Percentiles rank a stretch among this genome's conserved stretches.
phyloP scores from a whole-genome alignment of 1,140 invertebrate genomes.

The Thaumetopoea pityocampa region DNA sequence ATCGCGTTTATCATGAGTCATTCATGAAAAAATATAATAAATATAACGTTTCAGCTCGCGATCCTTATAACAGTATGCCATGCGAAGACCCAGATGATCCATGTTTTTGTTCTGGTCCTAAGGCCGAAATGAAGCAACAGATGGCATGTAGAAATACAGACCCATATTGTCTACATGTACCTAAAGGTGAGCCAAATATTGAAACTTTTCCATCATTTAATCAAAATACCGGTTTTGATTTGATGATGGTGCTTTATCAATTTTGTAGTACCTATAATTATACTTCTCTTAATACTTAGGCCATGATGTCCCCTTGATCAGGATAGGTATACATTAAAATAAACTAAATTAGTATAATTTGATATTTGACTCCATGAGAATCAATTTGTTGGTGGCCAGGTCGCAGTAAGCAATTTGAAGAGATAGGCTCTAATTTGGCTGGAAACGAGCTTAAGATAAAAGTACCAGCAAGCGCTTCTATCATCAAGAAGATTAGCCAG shows the following conservation, averaged over 20 bases:
- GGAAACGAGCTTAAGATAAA: conserved; percentile 67
- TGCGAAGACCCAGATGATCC: conserved; percentile 58
- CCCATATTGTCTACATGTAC: conserved; percentile 62
- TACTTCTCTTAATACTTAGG: no score
- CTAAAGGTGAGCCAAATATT: conserved; percentile 54
- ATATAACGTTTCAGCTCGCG: conserved; percentile 37
- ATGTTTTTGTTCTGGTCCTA: conserved; percentile 60
- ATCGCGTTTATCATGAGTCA: neutral
- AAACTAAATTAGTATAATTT: no score
- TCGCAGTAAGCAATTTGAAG: conserved; percentile 63
- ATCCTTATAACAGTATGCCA: conserved; percentile 57
- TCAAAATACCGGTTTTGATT: neutral
- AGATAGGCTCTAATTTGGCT: conserved; percentile 55
- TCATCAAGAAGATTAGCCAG: conserved; percentile 69
- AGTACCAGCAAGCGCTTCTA: conserved; percentile 51
- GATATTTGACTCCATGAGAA: conserved; percentile 30
- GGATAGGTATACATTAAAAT: no score
- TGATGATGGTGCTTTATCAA: no score
- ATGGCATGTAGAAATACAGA: conserved; percentile 61
- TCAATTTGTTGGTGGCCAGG: conserved; percentile 62
- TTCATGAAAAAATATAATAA: neutral
- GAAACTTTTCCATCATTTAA: neutral
- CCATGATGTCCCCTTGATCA: no score
- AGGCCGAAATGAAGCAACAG: conserved; percentile 33
- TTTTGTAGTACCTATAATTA: no score